Base-by-base conservation (phyloP, 2,888 invertebrate genomes). In the Mallateleia sp. region DNA sequence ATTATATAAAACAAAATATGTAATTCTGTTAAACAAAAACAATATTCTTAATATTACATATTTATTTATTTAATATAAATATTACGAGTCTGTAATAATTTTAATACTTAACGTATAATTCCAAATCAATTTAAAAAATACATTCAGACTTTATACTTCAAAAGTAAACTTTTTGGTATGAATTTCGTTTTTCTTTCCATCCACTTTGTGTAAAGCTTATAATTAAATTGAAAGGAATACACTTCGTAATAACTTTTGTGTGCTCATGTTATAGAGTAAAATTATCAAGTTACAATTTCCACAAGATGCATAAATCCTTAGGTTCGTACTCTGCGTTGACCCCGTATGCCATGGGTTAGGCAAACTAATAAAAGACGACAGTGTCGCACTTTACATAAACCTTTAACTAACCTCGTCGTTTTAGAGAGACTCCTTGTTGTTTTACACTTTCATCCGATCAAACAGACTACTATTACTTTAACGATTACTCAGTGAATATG, bases 341-440 rank as follows among this genome's bases (percentile, higher is more conserved):
- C 81, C 52, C 81, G 67, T 25, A 66, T 25, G 50, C 42, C 32
- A 32, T 28, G 52, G 54, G 75, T 82, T 82, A 82, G 54, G 69
- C 54, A 82, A 82, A 82, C 82, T 82, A 82, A 82, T 82, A 82
- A 82, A 75, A 75, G 75, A 75, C 67, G 75, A 74, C 82, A 66
- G 38, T 82, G 60, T 82, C 82, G 24, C 64, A 32, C 71, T 83
- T 83, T 83, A 71, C 83, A 77, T 83, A 83, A 83, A 83, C 83
- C 83, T 83, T 83, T 69, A 77, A 83, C 83, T 77, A 83, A 83
- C 83, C 74, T 28, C 74, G 71, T 77, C 77, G 74, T 83, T 83
- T 77, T 77, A 34, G 71, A 42, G 50, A 11, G 64, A 75, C 60
- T 77, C 50, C 60, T 84, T 84, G 78, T 84, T 84, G 78, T 74